phyloP scores from a whole-genome alignment of 1,140 invertebrate species.

The Euborellia annulipes region DNA sequence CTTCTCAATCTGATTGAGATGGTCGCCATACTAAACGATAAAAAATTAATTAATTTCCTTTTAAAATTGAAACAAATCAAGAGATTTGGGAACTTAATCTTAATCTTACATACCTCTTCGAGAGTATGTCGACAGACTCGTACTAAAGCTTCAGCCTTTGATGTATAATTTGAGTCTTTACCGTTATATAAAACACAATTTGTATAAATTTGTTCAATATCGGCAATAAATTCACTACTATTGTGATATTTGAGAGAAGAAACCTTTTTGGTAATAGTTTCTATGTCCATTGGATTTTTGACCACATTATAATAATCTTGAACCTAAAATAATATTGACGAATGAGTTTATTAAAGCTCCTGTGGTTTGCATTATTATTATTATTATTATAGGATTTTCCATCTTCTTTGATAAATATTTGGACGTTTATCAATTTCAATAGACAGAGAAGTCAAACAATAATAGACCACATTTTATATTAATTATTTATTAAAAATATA shows the following conservation, averaged over 20 bases:
- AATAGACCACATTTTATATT: too few relatives aligned
- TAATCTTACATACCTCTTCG: conserved; percentile 45
- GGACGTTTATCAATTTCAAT: too few relatives aligned
- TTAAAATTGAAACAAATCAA: too few relatives aligned
- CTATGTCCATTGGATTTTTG: conserved; percentile 87
- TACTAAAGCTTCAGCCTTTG: conserved; percentile 66
- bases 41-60: too few relatives aligned
- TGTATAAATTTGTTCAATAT: conserved; percentile 72
- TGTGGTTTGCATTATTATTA: too few relatives aligned
- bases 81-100: too few relatives aligned
- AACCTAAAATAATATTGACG: too few relatives aligned
- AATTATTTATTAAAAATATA: too few relatives aligned
- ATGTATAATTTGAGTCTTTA: conserved; percentile 66
- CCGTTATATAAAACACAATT: conserved; percentile 91
- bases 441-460: too few relatives aligned
- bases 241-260: conserved; percentile 82
- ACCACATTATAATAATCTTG: conserved; percentile 89
- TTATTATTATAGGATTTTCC: too few relatives aligned
- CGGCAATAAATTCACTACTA: conserved; percentile 70
- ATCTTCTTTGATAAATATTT: too few relatives aligned
- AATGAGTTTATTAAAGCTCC: too few relatives aligned
- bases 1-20: conserved; percentile 65
- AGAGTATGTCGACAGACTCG: conserved; percentile 54
- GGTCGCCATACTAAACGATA: conserved; percentile 66
- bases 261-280: conserved; percentile 75